A percentile compares a stretch with the other conserved stretches of the same genome.
These are phyloP conservation scores for Dromaius novaehollandiae DNA, from an alignment of 2,113 vertebrate species.

Conservation along the genomic window DNA sequence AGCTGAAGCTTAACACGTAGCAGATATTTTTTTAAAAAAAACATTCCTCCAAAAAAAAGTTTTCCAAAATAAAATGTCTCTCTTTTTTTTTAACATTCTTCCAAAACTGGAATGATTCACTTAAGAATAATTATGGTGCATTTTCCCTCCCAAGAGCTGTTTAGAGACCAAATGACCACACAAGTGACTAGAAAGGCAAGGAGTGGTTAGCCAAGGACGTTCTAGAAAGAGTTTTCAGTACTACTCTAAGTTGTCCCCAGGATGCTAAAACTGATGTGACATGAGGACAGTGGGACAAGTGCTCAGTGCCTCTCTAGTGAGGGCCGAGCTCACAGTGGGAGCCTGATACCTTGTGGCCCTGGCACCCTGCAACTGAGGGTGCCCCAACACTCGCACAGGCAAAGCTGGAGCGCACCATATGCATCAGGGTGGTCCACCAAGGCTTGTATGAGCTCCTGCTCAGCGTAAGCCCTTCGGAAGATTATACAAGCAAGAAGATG, in stretches of 20 bases:
- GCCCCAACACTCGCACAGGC: background rate
- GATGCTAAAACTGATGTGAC: background rate
- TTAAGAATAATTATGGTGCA: background rate
- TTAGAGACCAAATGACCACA: background rate
- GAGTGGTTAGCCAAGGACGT: background rate
- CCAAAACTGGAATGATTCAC: background rate
- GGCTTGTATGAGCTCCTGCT: background rate
- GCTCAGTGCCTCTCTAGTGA: background rate
- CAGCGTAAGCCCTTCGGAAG: background rate
- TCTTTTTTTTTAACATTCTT: background rate
- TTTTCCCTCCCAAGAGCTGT: background rate
- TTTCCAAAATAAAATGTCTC: background rate
- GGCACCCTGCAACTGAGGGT: background rate
- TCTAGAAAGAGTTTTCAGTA: background rate
- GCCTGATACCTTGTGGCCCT: rapidly evolving
- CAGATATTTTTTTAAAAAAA: background rate
- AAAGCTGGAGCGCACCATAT: background rate
- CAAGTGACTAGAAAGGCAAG: background rate
- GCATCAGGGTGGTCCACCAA: background rate
- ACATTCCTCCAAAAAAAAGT: background rate
- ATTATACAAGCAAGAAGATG: rapidly evolving
- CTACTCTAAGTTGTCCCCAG: background rate
- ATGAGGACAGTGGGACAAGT: background rate
- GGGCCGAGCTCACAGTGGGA: background rate
- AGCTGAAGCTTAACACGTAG: constrained; percentile 2